Evolutionary conservation across 2,888 invertebrate genomes (phyloP).

Genomic region (Spodoptera picta): DNA sequence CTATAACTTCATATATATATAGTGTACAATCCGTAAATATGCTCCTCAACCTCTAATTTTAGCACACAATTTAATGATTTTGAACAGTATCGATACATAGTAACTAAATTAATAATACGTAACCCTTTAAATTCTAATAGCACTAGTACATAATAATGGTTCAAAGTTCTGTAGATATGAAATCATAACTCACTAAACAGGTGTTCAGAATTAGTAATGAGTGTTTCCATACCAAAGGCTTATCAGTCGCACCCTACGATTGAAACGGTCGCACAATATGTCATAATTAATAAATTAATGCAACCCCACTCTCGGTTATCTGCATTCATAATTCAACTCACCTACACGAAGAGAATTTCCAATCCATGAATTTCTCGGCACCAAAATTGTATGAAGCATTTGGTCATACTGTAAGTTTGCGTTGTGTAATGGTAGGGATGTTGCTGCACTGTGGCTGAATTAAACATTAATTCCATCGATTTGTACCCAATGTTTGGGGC

Average conservation of each 20-base stretch:
- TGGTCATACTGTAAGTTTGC: slow-evolving; percentile 30
- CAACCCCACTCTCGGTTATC: slow-evolving; percentile 76
- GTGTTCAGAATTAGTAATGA: slow-evolving; percentile 74
- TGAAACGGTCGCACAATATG: slow-evolving; percentile 85
- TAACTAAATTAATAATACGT: slow-evolving; percentile 9
- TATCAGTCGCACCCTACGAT: slow-evolving; percentile 82
- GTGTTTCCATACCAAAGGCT: slow-evolving; percentile 66
- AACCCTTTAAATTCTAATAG: slow-evolving; percentile 20
- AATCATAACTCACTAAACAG: slow-evolving; percentile 60
- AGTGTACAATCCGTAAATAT: no score
- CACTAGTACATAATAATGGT: slow-evolving; percentile 41
- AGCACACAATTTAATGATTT: no score
- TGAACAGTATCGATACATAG: no score
- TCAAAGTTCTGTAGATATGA: slow-evolving; percentile 50
- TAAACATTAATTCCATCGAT: slow-evolving; percentile 64
- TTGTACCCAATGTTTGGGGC: slow-evolving; percentile 47
- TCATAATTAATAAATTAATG: slow-evolving; percentile 88
- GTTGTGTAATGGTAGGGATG: background rate
- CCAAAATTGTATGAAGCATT: slow-evolving; percentile 8
- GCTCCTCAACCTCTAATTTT: no score
- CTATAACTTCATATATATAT: no score
- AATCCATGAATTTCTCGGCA: slow-evolving; percentile 43
- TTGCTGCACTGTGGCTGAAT: slow-evolving; percentile 56
- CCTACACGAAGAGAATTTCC: slow-evolving; percentile 63
- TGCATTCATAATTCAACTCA: slow-evolving; percentile 76